Evolutionary conservation across 2,797 vertebrate genomes (phyloP), one percentile per base, ranked within the genome.

Genomic region (Acrocephalus scirpaceus): DNA sequence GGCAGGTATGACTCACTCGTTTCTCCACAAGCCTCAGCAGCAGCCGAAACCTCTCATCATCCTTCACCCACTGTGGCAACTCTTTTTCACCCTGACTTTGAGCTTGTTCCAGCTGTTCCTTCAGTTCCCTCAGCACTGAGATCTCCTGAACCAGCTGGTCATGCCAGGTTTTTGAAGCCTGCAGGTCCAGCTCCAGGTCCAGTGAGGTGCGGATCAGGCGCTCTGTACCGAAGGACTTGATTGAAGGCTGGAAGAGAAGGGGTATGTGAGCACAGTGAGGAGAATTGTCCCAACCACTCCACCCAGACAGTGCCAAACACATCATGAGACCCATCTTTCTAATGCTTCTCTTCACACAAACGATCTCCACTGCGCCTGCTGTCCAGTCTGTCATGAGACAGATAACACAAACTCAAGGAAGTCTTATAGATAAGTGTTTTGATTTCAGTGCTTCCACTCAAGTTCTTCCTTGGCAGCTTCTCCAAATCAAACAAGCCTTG

Each of bases 151-250:
- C 95, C 95, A 99, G 98, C 36, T 99, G 98, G 92, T 97, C 98
- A 29, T 99, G 99, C 85, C 99, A 98, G 3, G 99, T 99, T 95
- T 99, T 98, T 1, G 98, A 99, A 50, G 99, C 99, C 97, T 99
- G 99, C 96, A 99, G 97, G 97, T 99, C 99, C 95, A 99, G 80
- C 96, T 99, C 99, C 65, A 99, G 98, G 97, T 99, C 99, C 89
- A 99, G 97, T 0, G 99, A 99, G 18, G 99, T 99, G 93, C 98
- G 98, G 89, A 99, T 98, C 14, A 99, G 97, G 22, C 99, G 98
- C 83, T 98, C 98, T 0, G 97, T 21, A 45, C 98, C 96, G 1
- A 97, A 95, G 74, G 97, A 96, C 88, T 97, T 98, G 80, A 98
- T 6, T 0, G 98, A 98, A 90, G 97, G 97, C 98, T 98, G 90